These are phyloP conservation scores for Andrena trimmerana DNA, from an alignment of 2,888 invertebrate genomes.

Conservation along the genomic window DNA sequence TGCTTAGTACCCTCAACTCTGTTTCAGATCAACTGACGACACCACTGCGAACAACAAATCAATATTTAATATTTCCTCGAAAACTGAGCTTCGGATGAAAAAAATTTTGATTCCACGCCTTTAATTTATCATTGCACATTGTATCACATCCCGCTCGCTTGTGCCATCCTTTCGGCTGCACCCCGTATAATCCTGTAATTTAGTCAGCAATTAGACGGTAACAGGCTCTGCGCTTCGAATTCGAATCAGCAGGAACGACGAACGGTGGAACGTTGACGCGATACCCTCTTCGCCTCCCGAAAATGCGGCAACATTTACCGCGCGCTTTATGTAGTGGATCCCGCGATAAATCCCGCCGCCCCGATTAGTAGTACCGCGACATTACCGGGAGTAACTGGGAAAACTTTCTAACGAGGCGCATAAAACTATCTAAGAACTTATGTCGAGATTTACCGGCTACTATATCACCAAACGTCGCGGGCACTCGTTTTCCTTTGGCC, in stretches of 20 bases:
- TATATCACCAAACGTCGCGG: slow-evolving; percentile 4
- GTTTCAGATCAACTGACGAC: too few species aligned
- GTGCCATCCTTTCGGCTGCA: too few species aligned
- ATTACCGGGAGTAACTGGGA: slow-evolving; percentile 25
- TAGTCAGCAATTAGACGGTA: too few species aligned
- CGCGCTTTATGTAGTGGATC: slow-evolving; percentile 18
- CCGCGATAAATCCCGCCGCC: slow-evolving; percentile 41
- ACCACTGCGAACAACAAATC: too few species aligned
- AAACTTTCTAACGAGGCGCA: slow-evolving; percentile 50
- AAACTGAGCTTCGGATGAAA: too few species aligned
- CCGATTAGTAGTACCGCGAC: slow-evolving; percentile 42
- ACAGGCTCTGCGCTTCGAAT: neutral
- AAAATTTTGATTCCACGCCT: too few species aligned
- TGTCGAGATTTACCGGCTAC: slow-evolving; percentile 32
- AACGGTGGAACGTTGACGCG: neutral
- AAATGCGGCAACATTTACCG: neutral
- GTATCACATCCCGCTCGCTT: too few species aligned
- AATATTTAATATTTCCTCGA: too few species aligned
- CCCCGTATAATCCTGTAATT: too few species aligned
- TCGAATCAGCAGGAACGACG: slow-evolving; percentile 2
- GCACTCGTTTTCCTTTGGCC: slow-evolving; percentile 19
- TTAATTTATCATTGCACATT: too few species aligned
- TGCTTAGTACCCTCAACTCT: too few species aligned
- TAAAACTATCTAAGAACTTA: slow-evolving; percentile 53
- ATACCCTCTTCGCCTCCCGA: neutral